Evolutionary conservation across 2,888 invertebrate genomes (phyloP), one percentile per base, ranked within the genome.

Genomic region (Caenorhabditis auriculariae): DNA sequence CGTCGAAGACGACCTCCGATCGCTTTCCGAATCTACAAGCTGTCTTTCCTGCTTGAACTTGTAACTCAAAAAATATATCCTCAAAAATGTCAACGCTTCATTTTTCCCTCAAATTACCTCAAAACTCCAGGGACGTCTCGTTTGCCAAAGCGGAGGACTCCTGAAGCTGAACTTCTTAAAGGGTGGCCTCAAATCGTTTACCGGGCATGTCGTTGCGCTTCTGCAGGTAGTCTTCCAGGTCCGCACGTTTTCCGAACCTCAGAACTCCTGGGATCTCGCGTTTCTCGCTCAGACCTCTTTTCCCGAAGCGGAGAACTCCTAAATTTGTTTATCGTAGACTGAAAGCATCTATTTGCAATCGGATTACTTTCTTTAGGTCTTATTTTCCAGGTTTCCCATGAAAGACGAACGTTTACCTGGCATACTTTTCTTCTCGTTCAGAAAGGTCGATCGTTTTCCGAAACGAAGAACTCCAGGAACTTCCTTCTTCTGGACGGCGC

Each of bases 111-210:
- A 52, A 17, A n/a, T 2, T 15, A 66, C 64, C 69, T 59, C 55
- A 69, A 48, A 26, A 69, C 69, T 15, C 69, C 69, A 51, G 69
- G 69, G 54, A 69, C 66, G 29, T 64, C 64, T 39, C 70, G 57
- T 48, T 73, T 73, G 12, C 72, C 72, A 49, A 72, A 72, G 17
- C 71, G 59, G 21, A 74, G 60, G 28, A 74, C 67, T 28, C 63
- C 63, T 9, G 39, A 64, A 64, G 9, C 59, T 43, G 12, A 49
- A 23, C n/a, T 26, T 9, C 27, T 4, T 3, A 48, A 44, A 21
- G 4, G 42, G n/a, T 21, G 24, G 24, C n/a, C 23, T 42, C 23
- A 44, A 37, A 17, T 44, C 44, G 29, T 44, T 37, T 52, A 32
- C 63, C 63, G 37, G 63, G 63, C 27, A 63, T 58, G 55, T 63